Base-by-base conservation (phyloP, 2,113 vertebrate genomes). In the Pelmatolapia mariae region DNA sequence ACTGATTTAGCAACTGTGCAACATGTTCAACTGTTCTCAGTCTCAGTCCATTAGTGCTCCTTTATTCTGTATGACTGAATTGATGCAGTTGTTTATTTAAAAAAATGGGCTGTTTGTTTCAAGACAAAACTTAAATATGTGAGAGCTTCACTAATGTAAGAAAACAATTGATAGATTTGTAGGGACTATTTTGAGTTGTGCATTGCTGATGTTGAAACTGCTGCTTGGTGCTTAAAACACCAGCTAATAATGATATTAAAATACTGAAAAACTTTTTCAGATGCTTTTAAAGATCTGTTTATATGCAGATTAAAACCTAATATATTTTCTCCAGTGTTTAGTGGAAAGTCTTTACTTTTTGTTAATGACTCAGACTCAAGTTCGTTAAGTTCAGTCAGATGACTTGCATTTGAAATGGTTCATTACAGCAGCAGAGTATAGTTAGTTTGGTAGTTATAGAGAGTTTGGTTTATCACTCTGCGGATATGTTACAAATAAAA, bases 401-500 rank as follows among this genome's bases (percentile, higher is more conserved):
- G 16, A 12, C 24, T n/a, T 50, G 0, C 16, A 78, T 50, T 50
- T 1, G 71, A 50, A 78, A 50, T 2, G 68, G 4, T 47, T 76
- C 9, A 47, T 76, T 50, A 8, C 71, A 76, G 24, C 71, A 50
- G 24, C 24, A 47, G 71, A 18, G 1, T 11, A 2, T 29, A 45
- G 40, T 7, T 11, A 2, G 38, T 40, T 71, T 43, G 66, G 12
- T 24, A 43, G n/a, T 24, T 43, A 4, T 6, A 18, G 8, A 18
- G 8, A 8, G 61, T 66, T 29, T 29, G 10, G 15, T 19, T 47
- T 0, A 47, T 76, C 9, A 11, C 0, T 0, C 73, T 73, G 26
- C 45, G 50, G 26, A 50, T 50, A 29, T 31, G 0, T 31, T 52
- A 26, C 16, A n/a, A 52, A 4, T 78, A 52, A 1, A 0, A 12